A percentile compares a stretch with the other conserved stretches of the same genome.
Evolutionary conservation across 1,140 invertebrate genomes (phyloP).

Genomic region (Leptinotarsa undecemlineata): DNA sequence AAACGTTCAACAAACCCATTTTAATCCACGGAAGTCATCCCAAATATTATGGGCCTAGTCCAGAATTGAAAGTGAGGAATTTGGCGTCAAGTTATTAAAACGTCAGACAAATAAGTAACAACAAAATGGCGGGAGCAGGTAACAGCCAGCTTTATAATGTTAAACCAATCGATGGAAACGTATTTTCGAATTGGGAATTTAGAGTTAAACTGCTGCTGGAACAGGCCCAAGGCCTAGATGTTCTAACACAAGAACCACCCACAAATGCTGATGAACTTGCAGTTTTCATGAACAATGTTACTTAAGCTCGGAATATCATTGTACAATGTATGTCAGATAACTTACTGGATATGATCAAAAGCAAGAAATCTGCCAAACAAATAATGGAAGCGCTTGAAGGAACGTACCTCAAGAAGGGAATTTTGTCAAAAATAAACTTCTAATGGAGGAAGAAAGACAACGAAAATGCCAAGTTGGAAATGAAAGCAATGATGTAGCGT

Average conservation of each 20-base stretch:
- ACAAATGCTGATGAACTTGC: slow-evolving; percentile 15
- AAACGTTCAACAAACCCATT: too few species aligned
- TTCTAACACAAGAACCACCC: slow-evolving; percentile 24
- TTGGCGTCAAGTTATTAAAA: not conserved
- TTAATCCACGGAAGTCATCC: slow-evolving; percentile 19
- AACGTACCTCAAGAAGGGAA: slow-evolving; percentile 16
- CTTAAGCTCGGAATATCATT: slow-evolving; percentile 29
- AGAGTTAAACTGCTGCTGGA: slow-evolving; percentile 31
- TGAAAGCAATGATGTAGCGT: not conserved
- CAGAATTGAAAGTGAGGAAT: not conserved
- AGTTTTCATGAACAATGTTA: slow-evolving; percentile 23
- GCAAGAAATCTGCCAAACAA: not conserved
- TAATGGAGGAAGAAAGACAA: slow-evolving; percentile 6
- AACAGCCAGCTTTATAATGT: not conserved
- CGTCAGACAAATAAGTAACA: too few species aligned
- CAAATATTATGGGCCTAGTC: slow-evolving; percentile 1
- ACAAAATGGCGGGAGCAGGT: not conserved
- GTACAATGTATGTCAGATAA: slow-evolving; percentile 14
- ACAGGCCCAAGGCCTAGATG: slow-evolving; percentile 27
- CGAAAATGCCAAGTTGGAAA: not conserved
- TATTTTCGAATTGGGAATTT: slow-evolving; percentile 35
- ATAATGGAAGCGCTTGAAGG: not conserved
- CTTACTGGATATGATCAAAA: slow-evolving; percentile 14
- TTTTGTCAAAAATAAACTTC: not conserved
- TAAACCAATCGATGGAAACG: slow-evolving; percentile 33